Conservation (phyloP, 2,888 invertebrate species). For the Metacarcinus magister region DNA sequence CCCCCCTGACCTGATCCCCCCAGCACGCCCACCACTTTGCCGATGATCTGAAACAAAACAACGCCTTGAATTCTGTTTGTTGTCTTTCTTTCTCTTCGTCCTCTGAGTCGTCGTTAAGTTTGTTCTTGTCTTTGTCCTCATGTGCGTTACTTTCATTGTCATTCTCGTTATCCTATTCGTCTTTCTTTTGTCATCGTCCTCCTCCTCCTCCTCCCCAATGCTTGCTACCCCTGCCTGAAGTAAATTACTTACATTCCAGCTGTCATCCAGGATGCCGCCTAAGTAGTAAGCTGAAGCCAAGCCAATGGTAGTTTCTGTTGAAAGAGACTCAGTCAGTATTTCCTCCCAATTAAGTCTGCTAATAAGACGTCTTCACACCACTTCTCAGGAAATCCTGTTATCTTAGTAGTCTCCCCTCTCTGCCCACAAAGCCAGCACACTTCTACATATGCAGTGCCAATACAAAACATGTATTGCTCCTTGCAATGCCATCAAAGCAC, state of each 20-base stretch:
- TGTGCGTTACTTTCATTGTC: neutral
- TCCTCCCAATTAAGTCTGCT: too few relatives aligned
- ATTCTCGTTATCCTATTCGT: neutral
- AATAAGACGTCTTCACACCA: too few relatives aligned
- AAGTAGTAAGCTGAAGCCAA: constrained; percentile 56
- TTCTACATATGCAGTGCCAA: too few relatives aligned
- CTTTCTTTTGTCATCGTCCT: neutral
- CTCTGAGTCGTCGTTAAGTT: neutral
- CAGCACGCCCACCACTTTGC: constrained; percentile 54
- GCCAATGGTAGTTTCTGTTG: constrained; percentile 65
- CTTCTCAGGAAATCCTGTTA: too few relatives aligned
- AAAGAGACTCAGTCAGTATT: neutral
- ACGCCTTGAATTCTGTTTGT: constrained; percentile 53
- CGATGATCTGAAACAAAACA: neutral
- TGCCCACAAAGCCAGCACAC: too few relatives aligned
- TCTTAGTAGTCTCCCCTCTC: too few relatives aligned
- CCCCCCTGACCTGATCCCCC: constrained; percentile 61
- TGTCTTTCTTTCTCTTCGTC: neutral
- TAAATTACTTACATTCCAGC: constrained; percentile 42
- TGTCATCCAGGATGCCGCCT: neutral
- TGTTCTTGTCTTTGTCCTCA: neutral
- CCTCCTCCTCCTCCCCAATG: neutral
- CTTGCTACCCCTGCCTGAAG: neutral
- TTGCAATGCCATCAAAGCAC: too few relatives aligned
- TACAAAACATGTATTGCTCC: too few relatives aligned